These are phyloP conservation scores for Rotaria socialis DNA, from an alignment of 2,888 invertebrate genomes.

Conservation along the genomic window DNA sequence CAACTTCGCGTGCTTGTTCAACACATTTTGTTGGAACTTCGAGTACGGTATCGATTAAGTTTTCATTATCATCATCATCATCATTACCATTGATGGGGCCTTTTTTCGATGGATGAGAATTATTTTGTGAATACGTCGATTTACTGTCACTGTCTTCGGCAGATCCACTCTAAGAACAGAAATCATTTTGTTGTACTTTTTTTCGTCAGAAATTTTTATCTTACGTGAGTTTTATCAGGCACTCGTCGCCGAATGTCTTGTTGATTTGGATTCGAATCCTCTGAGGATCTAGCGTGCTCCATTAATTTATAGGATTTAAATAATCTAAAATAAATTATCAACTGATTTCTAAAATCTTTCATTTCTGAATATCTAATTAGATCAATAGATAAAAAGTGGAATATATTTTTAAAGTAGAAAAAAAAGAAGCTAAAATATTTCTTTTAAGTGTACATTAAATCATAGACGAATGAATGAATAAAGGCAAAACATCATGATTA, in stretches of 20 bases:
- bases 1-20: slow-evolving; percentile 88
- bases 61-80: background rate
- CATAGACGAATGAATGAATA: background rate
- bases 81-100: background rate
- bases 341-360: background rate
- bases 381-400: background rate
- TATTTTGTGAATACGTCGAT: background rate
- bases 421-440: background rate
- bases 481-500: background rate
- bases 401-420: background rate
- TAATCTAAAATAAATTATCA: background rate
- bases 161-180: background rate
- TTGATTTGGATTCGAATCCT: too few relatives aligned
- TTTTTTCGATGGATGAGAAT: background rate
- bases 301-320: background rate
- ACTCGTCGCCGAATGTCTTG: background rate
- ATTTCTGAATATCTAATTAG: background rate
- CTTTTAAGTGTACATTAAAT: background rate
- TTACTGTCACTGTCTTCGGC: background rate
- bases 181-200: background rate
- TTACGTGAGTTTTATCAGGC: background rate
- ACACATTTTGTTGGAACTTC: slow-evolving; percentile 60
- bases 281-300: too few relatives aligned
- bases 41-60: background rate
- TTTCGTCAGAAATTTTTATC: background rate